Conservation (phyloP, 2,113 vertebrate species). For the Pachycephala philippinensis region DNA sequence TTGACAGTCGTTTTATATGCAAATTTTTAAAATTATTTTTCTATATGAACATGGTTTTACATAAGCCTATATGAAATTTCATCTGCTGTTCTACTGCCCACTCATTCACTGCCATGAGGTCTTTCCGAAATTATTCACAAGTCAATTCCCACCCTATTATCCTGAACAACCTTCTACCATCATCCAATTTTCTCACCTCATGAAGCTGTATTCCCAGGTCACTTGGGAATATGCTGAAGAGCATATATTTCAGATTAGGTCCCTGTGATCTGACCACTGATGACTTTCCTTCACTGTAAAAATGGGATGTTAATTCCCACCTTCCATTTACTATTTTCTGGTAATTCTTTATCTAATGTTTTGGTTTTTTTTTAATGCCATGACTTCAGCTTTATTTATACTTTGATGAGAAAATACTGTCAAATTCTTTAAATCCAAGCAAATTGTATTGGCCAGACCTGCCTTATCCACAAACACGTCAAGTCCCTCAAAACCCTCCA, state of each 20-base stretch:
- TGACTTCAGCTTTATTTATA: neutral
- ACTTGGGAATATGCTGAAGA: neutral
- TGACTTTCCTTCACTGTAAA: neutral
- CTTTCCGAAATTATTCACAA: neutral
- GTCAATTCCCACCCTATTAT: neutral
- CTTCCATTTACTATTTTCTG: neutral
- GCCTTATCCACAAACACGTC: neutral
- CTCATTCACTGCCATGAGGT: neutral
- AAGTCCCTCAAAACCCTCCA: neutral
- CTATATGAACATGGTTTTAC: neutral
- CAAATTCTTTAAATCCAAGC: neutral
- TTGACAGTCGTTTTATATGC: neutral
- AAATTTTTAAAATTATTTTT: neutral
- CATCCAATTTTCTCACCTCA: neutral
- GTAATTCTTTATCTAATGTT: neutral
- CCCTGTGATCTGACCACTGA: neutral
- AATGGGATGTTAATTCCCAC: neutral
- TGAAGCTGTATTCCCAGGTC: neutral
- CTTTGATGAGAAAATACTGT: neutral
- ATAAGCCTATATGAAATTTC: neutral
- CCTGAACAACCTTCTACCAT: neutral
- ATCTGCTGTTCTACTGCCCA: neutral
- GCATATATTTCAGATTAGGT: fast-evolving
- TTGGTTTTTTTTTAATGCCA: neutral
- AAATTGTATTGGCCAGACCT: neutral